phyloP scores from a whole-genome alignment of 2,888 invertebrate species.

The Melinaea menophilus region DNA sequence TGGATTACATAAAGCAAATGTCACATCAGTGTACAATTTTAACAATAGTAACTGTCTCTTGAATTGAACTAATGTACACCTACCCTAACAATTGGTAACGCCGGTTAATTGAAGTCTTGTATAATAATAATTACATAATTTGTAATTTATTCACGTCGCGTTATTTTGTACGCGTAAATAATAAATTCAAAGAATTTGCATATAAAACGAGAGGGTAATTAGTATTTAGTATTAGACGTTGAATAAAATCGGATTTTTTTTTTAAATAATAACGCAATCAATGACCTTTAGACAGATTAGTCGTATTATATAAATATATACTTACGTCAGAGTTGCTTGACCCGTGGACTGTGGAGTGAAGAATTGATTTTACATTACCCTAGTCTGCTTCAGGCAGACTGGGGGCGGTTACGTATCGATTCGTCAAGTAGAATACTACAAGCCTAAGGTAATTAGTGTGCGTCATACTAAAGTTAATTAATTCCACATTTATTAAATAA shows the following conservation, averaged over 20 bases:
- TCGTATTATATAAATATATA: background rate
- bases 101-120: no score
- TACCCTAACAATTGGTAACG: no score
- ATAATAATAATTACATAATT: background rate
- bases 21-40: no score
- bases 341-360: slow-evolving; percentile 15
- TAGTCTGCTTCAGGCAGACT: slow-evolving; percentile 16
- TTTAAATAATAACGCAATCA: background rate
- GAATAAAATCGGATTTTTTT: background rate
- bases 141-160: background rate
- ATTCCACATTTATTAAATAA: background rate
- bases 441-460: background rate
- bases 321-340: slow-evolving; percentile 14
- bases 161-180: background rate
- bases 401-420: slow-evolving; percentile 13
- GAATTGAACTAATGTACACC: no score
- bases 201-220: slow-evolving; percentile 4
- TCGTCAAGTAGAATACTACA: slow-evolving; percentile 5
- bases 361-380: slow-evolving; percentile 23
- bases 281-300: background rate
- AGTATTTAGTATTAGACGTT: slow-evolving; percentile 1
- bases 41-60: no score
- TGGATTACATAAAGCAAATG: no score
- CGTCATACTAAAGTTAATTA: background rate
- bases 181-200: slow-evolving; percentile 1